Percentiles rank a stretch among this genome's conserved stretches.
Conservation (phyloP, 2,113 vertebrate species). For the Phalacrocorax brasilianus region DNA sequence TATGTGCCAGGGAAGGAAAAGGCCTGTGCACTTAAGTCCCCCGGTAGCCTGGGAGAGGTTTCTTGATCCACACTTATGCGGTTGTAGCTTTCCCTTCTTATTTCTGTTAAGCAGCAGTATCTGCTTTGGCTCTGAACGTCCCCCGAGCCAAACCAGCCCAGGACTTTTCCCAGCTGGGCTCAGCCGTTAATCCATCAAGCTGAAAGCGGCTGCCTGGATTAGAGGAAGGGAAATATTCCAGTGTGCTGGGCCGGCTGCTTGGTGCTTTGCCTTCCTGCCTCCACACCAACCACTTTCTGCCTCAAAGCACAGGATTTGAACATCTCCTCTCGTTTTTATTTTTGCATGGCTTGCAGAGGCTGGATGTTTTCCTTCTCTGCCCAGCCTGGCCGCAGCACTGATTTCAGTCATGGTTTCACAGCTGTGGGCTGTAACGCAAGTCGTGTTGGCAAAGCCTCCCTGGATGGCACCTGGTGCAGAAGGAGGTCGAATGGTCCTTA, state of each 20-base stretch:
- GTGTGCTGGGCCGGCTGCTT: neutral
- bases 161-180: constrained; percentile 5
- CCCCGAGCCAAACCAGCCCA: neutral
- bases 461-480: neutral
- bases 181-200: neutral
- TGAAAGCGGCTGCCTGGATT: neutral
- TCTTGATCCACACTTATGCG: rapidly evolving
- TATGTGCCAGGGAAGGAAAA: neutral
- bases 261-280: neutral
- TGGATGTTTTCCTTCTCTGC: neutral
- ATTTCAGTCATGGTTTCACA: neutral
- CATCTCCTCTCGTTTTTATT: neutral
- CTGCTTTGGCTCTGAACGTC: constrained; percentile 10
- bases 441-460: neutral
- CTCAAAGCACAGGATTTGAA: neutral
- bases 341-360: neutral
- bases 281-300: neutral
- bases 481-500: neutral
- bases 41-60: neutral
- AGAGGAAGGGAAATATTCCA: neutral
- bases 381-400: neutral
- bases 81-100: constrained; percentile 26
- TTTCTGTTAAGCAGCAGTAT: neutral
- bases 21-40: neutral
- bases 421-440: neutral